Conservation (phyloP, 2,113 vertebrate genomes). For the Corythoichthys intestinalis region DNA sequence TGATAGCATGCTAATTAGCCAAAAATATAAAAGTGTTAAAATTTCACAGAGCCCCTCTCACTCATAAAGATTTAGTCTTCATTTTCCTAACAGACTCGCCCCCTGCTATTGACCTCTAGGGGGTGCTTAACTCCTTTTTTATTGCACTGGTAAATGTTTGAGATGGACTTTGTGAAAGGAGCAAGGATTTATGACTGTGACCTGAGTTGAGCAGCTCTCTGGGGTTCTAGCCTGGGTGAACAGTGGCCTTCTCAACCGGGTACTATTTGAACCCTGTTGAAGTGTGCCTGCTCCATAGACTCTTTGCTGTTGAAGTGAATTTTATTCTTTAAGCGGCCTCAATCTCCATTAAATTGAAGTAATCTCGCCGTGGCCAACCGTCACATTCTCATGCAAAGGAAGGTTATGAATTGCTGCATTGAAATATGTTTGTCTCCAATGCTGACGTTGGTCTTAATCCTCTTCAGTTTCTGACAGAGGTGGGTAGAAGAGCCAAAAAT, state of each 20-base stretch:
- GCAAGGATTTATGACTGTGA: slow-evolving; percentile 61
- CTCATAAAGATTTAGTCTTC: slow-evolving; percentile 56
- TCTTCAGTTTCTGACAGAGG: too few relatives aligned
- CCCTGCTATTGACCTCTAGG: slow-evolving; percentile 61
- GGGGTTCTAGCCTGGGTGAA: slow-evolving; percentile 57
- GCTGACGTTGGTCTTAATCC: too few relatives aligned
- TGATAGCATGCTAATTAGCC: slow-evolving; percentile 71
- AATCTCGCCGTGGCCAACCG: too few relatives aligned
- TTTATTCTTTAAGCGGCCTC: background rate
- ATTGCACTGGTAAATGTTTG: slow-evolving; percentile 57
- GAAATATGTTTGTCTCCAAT: too few relatives aligned
- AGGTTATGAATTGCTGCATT: too few relatives aligned
- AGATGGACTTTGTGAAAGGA: slow-evolving; percentile 55
- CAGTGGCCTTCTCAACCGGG: slow-evolving; percentile 57
- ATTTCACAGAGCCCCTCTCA: slow-evolving; percentile 51
- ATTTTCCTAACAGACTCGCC: slow-evolving; percentile 44
- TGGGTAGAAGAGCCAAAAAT: too few relatives aligned
- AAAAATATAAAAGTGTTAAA: slow-evolving; percentile 59
- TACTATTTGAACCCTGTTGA: background rate
- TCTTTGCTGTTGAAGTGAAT: background rate
- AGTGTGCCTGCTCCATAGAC: background rate
- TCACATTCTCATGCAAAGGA: too few relatives aligned
- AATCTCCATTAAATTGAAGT: too few relatives aligned
- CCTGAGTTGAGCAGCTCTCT: slow-evolving; percentile 54
- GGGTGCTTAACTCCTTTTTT: slow-evolving; percentile 62